Evolutionary conservation across 1,140 invertebrate species (phyloP).

Genomic region (Micrasema minimum): DNA sequence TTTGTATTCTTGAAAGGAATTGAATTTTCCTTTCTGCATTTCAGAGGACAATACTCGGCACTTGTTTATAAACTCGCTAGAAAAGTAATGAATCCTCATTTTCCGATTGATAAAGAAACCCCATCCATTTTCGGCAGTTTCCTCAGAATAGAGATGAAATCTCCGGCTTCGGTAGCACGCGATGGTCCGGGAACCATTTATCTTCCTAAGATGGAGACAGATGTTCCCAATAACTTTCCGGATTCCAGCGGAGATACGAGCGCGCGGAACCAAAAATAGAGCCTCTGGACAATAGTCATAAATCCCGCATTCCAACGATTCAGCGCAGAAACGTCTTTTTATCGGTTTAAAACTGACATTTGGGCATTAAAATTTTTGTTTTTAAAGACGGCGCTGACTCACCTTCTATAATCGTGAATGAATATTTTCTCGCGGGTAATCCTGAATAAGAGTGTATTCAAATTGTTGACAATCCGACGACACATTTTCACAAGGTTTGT

Average conservation of each 20-base stretch:
- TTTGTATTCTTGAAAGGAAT: too few species aligned
- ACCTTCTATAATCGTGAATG: slow-evolving; percentile 30
- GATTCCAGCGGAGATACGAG: slow-evolving; percentile 13
- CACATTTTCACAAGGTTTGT: slow-evolving; percentile 31
- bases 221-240: slow-evolving; percentile 27
- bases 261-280: slow-evolving; percentile 8
- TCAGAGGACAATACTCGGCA: too few species aligned
- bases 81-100: too few species aligned
- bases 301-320: background rate
- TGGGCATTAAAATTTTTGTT: slow-evolving; percentile 26
- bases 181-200: slow-evolving; percentile 4
- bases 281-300: background rate
- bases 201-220: slow-evolving; percentile 35
- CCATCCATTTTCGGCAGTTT: slow-evolving; percentile 6
- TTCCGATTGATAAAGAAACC: too few species aligned
- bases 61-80: too few species aligned
- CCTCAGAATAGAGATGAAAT: slow-evolving; percentile 12
- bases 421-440: slow-evolving; percentile 31
- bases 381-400: slow-evolving; percentile 6
- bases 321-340: background rate
- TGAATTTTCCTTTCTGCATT: too few species aligned
- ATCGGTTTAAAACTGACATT: slow-evolving; percentile 1
- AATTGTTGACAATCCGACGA: slow-evolving; percentile 18
- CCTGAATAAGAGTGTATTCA: slow-evolving; percentile 29
- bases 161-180: slow-evolving; percentile 15